Evolutionary conservation across 2,888 invertebrate species (phyloP), one percentile per base, ranked within the genome.

Genomic region (Serripes groenlandicus): DNA sequence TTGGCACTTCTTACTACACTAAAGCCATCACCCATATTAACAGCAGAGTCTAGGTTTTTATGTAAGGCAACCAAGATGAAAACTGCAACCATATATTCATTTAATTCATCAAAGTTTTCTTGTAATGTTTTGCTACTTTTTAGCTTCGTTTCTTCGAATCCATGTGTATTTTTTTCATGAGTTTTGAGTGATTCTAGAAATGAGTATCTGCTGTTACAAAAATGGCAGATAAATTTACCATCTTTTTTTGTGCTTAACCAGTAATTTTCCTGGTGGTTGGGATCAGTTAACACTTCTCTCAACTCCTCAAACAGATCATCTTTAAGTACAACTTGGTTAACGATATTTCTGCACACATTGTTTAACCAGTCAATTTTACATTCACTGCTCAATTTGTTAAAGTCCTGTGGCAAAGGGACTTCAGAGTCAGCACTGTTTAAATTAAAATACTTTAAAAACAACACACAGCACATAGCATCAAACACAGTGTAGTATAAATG

Each of bases 201-300:
- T 18, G 72, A n/a, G n/a, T n/a, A n/a, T n/a, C n/a, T n/a, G n/a
- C n/a, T 73, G 15, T 58, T 21, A 60, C 72, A 73, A 60, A 73
- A 60, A 60, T 73, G 60, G 37, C 72, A 73, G n/a, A 42, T 73
- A n/a, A 73, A 73, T 60, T 37, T 58, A 35, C 62, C 73, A 73
- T 49, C 49, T 37, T 37, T 37, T 18, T 26, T 34, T 21, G 21
- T 30, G 5, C 30, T 52, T 1, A 80, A 56, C n/a, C n/a, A n/a
- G n/a, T 80, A 80, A 58, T 75, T 80, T 35, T 75, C 78, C 26
- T 37, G n/a, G 72, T 84, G 72, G 7, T 78, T 52, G 37, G 76
- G 58, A 56, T 85, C 42, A 34, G 26, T 42, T 42, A 79, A 42
- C 42, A 74, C 42, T 32, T 85, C 54, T 28, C 76, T 35, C 23